Evolutionary conservation across 2,888 invertebrate genomes (phyloP).

Genomic region (Nematopogon swammerdamellus): DNA sequence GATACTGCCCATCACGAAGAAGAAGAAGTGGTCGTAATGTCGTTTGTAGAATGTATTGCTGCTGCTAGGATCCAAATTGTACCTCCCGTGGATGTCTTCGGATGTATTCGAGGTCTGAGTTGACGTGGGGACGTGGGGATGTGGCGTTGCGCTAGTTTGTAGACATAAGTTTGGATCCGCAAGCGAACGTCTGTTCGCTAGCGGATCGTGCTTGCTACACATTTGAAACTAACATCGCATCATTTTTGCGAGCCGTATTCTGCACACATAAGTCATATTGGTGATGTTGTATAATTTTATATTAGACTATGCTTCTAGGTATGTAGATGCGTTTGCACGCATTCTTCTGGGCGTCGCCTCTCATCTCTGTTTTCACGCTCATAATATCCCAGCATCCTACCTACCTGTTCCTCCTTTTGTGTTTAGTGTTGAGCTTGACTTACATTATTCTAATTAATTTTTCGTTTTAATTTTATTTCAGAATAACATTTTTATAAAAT

Average conservation of each 20-base stretch:
- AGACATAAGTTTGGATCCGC: background rate
- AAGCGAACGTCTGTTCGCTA: background rate
- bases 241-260: conserved; percentile 31
- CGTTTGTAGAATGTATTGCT: too few relatives aligned
- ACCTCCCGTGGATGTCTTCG: too few relatives aligned
- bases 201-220: background rate
- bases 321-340: background rate
- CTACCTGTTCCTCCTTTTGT: background rate
- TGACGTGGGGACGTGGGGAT: background rate
- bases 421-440: background rate
- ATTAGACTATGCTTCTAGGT: background rate
- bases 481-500: too few relatives aligned
- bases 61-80: too few relatives aligned
- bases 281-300: conserved; percentile 1
- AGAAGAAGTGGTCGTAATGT: too few relatives aligned
- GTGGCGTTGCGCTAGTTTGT: background rate
- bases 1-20: too few relatives aligned
- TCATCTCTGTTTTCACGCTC: background rate
- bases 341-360: background rate
- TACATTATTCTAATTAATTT: too few relatives aligned
- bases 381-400: background rate
- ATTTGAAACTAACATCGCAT: background rate
- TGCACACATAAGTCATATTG: conserved; percentile 34
- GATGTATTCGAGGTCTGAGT: too few relatives aligned
- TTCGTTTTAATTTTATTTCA: too few relatives aligned